Evolutionary conservation across 2,113 vertebrate genomes (phyloP), one percentile per base, ranked within the genome.

Genomic region (Tauraco erythrolophus): DNA sequence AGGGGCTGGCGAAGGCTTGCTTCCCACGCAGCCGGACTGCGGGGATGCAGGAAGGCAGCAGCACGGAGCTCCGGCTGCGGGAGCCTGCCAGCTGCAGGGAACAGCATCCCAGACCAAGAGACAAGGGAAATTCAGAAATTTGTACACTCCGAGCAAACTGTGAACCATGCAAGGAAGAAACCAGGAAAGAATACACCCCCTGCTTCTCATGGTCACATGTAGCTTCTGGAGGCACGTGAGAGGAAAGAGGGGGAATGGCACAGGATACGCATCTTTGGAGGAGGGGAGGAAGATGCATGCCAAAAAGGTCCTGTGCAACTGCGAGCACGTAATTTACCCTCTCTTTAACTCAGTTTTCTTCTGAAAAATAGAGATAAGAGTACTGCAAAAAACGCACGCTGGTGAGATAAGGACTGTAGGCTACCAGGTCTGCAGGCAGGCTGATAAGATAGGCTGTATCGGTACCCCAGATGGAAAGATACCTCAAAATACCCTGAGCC

Each of bases 281-380:
- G 11, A 2, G 15, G 7, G 0, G 15, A 4, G 3, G 9, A 16
- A 1, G 10, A 41, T 14, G 14, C 69, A 5, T 3, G 2, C 33
- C 56, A 24, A 30, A 69, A 80, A 46, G 7, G 21, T 35, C 35
- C 50, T 1, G 11, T 19, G 54, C 33, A 28, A 27, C 14, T 5
- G 6, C 4, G 10, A 70, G 57, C 74, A 70, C 27, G 12, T 4
- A 5, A 50, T 23, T 48, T n/a, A 19, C 28, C 18, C 14, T 8
- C 14, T 54, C 48, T 17, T 30, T 22, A 50, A 25, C 35, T 51
- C 51, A 2, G 21, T 39, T 62, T 4, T 24, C 58, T 6, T 24
- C 65, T 12, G 37, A 18, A 58, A 75, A 48, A 10, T 5, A 23
- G 46, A 66, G 85, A 78, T 65, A 71, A 39, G 3, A 18, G 84